phyloP scores from a whole-genome alignment of 2,113 vertebrate genomes.

The Nibea albiflora region DNA sequence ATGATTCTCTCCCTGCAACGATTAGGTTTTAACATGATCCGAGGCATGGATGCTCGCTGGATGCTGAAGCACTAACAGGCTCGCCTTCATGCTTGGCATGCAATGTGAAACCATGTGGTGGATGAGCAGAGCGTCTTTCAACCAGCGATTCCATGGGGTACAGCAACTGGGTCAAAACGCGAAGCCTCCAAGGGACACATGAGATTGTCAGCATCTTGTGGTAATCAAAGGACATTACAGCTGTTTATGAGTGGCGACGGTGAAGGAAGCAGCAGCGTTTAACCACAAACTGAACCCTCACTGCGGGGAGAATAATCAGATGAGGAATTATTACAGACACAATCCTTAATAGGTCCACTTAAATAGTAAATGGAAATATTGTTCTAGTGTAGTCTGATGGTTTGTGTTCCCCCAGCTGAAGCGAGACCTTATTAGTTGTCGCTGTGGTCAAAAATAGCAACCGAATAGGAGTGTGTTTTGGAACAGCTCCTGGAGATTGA shows the following conservation, averaged over 20 bases:
- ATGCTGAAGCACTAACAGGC: slow-evolving; percentile 39
- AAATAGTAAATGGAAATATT: slow-evolving; percentile 28
- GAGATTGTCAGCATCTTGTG: slow-evolving; percentile 64
- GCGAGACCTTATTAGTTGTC: slow-evolving; percentile 41
- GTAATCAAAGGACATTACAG: slow-evolving; percentile 62
- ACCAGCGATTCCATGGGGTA: slow-evolving; percentile 34
- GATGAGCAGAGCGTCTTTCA: slow-evolving; percentile 28
- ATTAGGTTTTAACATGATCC: slow-evolving; percentile 51
- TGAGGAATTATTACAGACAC: slow-evolving; percentile 10
- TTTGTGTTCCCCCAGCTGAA: slow-evolving; percentile 26
- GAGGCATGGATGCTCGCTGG: slow-evolving; percentile 14
- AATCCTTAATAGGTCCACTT: not conserved
- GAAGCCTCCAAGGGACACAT: slow-evolving; percentile 40
- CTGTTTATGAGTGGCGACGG: slow-evolving; percentile 14
- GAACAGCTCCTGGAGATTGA: slow-evolving; percentile 71
- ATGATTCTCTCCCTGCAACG: slow-evolving; percentile 11
- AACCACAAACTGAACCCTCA: slow-evolving; percentile 4
- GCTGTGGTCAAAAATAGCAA: slow-evolving; percentile 69
- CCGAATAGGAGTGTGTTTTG: slow-evolving; percentile 54
- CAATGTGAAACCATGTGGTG: slow-evolving; percentile 59
- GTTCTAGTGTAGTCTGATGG: not conserved
- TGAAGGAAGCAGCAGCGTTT: slow-evolving; percentile 5
- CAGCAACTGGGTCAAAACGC: slow-evolving; percentile 66
- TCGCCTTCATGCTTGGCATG: slow-evolving; percentile 37
- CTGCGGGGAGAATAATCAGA: not conserved